Conservation (phyloP, 1,140 invertebrate genomes). For the Teleopsis dalmanni region DNA sequence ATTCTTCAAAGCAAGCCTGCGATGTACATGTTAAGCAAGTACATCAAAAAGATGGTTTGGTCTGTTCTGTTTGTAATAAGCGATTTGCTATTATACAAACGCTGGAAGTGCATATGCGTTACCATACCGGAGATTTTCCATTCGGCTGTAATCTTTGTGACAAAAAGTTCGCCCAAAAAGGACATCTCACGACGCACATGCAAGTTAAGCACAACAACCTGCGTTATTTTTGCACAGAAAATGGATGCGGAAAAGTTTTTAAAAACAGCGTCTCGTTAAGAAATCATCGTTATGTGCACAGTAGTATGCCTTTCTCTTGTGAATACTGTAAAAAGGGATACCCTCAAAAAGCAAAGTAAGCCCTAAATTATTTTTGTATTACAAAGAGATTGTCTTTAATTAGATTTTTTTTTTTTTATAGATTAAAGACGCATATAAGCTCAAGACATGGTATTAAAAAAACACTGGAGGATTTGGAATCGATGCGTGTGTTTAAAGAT, state of each 20-base stretch:
- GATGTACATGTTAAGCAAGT: slow-evolving; percentile 19
- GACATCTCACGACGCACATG: slow-evolving; percentile 50
- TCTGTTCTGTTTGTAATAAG: slow-evolving; percentile 46
- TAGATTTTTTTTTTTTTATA: slow-evolving; percentile 9
- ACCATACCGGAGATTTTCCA: slow-evolving; percentile 51
- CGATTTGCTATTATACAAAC: slow-evolving; percentile 48
- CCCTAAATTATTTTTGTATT: not conserved
- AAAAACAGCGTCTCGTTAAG: slow-evolving; percentile 21
- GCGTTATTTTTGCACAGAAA: slow-evolving; percentile 20
- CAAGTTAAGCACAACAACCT: slow-evolving; percentile 21
- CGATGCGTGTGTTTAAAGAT: slow-evolving; percentile 21
- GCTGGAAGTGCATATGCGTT: slow-evolving; percentile 53
- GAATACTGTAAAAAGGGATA: slow-evolving; percentile 20
- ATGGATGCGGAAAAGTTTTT: slow-evolving; percentile 19
- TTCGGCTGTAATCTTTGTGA: slow-evolving; percentile 50
- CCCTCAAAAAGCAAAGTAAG: slow-evolving; percentile 23
- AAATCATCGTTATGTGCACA: slow-evolving; percentile 22
- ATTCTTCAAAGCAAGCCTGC: slow-evolving; percentile 20
- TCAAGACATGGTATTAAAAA: slow-evolving; percentile 15
- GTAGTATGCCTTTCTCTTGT: slow-evolving; percentile 27
- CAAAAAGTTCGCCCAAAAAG: slow-evolving; percentile 51
- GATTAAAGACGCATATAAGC: slow-evolving; percentile 18
- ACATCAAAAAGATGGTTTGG: slow-evolving; percentile 9
- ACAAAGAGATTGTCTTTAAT: not conserved
- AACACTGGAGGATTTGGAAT: slow-evolving; percentile 16